Conservation (phyloP, 2,797 vertebrate genomes). For the Trichosurus vulpecula region DNA sequence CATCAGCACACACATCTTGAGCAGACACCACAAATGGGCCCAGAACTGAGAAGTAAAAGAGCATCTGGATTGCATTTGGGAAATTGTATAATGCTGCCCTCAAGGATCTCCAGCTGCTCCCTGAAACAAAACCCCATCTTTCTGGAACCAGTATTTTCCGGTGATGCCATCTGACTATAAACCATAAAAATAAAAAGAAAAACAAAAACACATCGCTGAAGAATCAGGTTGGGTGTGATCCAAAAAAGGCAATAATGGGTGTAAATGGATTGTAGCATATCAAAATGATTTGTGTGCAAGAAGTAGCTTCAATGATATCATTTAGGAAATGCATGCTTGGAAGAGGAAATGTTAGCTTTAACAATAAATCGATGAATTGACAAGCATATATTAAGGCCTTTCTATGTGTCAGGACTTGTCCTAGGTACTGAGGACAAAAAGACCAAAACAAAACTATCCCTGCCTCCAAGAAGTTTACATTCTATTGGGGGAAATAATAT, state of each 20-base stretch:
- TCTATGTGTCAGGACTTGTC: neutral
- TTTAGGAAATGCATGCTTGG: neutral
- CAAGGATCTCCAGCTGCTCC: no score
- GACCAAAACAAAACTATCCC: neutral
- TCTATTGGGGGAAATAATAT: neutral
- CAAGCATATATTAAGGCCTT: neutral
- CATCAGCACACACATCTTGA: neutral
- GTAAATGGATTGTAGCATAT: neutral
- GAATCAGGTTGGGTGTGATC: neutral
- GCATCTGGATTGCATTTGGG: no score
- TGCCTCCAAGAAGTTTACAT: neutral
- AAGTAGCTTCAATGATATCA: neutral
- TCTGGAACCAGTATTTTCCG: no score
- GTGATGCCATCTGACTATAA: no score
- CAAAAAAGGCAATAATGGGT: neutral
- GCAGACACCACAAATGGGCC: no score
- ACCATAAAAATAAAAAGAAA: neutral
- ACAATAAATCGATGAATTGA: neutral
- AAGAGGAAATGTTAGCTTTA: neutral
- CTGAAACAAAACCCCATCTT: no score
- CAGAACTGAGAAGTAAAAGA: no score
- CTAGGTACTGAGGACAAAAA: neutral
- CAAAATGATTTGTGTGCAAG: neutral
- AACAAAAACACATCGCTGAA: no score
- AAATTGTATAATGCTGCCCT: no score